These are phyloP conservation scores for Heterotis niloticus DNA, from an alignment of 2,113 vertebrate species.

Conservation along the genomic window DNA sequence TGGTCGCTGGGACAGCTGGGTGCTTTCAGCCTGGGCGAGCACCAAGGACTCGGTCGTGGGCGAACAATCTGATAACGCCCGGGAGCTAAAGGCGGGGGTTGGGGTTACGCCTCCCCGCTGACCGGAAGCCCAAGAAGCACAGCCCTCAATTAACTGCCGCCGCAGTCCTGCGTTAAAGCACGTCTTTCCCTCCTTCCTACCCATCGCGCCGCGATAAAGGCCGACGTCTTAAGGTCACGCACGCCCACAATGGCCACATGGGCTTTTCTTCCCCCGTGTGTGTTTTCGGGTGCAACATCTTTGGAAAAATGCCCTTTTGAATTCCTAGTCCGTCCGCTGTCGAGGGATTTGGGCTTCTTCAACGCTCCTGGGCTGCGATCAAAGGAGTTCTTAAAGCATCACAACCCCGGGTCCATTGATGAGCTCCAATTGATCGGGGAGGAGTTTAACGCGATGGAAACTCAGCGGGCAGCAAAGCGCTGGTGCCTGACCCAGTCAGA, in stretches of 20 bases:
- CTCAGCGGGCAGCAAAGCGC: conserved; percentile 55
- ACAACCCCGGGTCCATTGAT: conserved; percentile 26
- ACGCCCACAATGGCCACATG: neutral
- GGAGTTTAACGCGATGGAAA: conserved; percentile 42
- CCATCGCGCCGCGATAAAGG: conserved; percentile 49
- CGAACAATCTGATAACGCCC: conserved; percentile 37
- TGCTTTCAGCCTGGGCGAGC: conserved; percentile 49
- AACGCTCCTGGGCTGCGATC: conserved; percentile 50
- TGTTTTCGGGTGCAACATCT: neutral
- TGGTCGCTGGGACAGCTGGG: conserved; percentile 41
- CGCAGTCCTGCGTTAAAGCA: conserved; percentile 53
- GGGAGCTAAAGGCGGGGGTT: neutral
- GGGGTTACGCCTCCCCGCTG: neutral
- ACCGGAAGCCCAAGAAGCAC: conserved; percentile 60
- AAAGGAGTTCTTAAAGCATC: conserved; percentile 45
- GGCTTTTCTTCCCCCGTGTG: neutral
- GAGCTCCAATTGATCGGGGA: conserved; percentile 44
- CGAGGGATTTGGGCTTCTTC: conserved; percentile 37
- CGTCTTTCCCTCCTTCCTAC: conserved; percentile 31
- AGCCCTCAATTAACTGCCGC: conserved; percentile 71
- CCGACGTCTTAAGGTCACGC: neutral
- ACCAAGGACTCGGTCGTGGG: conserved; percentile 46
- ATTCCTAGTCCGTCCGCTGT: conserved; percentile 38
- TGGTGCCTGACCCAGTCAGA: conserved; percentile 45
- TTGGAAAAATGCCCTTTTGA: conserved; percentile 42